Base-by-base conservation (phyloP, 2,888 invertebrate species). In the Muschampia staudingeri region DNA sequence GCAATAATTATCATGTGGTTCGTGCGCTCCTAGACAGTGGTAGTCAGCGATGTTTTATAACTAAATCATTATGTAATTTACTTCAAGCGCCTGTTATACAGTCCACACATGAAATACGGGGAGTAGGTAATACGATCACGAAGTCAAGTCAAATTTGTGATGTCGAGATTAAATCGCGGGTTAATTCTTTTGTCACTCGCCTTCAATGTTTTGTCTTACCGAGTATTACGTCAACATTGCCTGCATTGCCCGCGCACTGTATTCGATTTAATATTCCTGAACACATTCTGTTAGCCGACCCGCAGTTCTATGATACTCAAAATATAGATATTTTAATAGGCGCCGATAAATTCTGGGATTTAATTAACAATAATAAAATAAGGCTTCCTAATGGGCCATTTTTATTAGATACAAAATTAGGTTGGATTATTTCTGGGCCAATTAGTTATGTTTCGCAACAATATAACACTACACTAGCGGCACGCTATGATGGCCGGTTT, bases 51-150 rank as follows among this genome's bases (percentile, higher is more conserved):
- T 82, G 84, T 75, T 75, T 85, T 11, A 83, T 86, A 42, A 78
- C 83, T 0, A 19, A 86, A 19, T 61, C 75, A 30, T 76, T 86
- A 78, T 80, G 82, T 52, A 61, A 84, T 16, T 69, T 48, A 80
- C 11, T 86, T 75, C 34, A 82, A 30, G 25, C 76, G 34, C 80
- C 75, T 76, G 40, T 76, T 52, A 69, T 87, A 86, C 85, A 86
- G 84, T 87, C 84, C 84, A 87, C 85, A 67, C 70, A 82, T 7
- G 71, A 76, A 34, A 83, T 86, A 34, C 69, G 70, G 8, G 86
- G 86, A 34, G 84, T 85, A 40, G 80, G 84, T 1, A 78, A 77
- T 11, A 67, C 56, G 8, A 61, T 85, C 6, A 82, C 82, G 25
- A 80, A 84, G 8, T 70, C 81, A n/a, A 79, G 82, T 52, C 73